phyloP scores from a whole-genome alignment of 1,140 invertebrate genomes.

The Listronotus bonariensis region DNA sequence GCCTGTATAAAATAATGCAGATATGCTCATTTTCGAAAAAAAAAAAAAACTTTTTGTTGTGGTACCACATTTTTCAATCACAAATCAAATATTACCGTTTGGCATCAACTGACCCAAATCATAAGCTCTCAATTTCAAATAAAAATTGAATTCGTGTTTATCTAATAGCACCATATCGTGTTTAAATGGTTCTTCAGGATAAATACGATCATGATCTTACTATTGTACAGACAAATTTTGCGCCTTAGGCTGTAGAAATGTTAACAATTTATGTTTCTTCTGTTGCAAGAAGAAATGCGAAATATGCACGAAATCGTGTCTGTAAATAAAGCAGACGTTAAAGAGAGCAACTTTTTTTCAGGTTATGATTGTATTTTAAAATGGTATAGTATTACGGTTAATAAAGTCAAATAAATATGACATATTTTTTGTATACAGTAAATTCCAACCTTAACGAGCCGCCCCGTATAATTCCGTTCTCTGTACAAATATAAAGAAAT shows the following conservation, averaged over 20 bases:
- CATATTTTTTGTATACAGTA: too few relatives aligned
- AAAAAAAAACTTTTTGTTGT: too few relatives aligned
- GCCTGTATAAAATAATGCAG: too few relatives aligned
- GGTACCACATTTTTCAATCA: too few relatives aligned
- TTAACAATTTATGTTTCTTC: conserved; percentile 9
- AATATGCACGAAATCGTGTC: conserved; percentile 11
- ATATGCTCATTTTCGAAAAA: too few relatives aligned
- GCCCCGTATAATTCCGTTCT: too few relatives aligned
- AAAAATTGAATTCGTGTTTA: conserved; percentile 3
- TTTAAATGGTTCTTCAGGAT: conserved; percentile 15
- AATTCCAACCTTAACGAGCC: too few relatives aligned
- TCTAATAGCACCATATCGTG: conserved; percentile 3
- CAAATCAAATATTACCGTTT: background rate
- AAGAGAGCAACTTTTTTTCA: background rate
- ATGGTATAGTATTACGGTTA: too few relatives aligned
- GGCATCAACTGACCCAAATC: conserved; percentile 5
- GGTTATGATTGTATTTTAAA: too few relatives aligned
- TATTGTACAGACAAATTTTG: conserved; percentile 13
- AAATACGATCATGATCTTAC: conserved; percentile 12
- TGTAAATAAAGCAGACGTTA: conserved; percentile 6
- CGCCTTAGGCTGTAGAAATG: conserved; percentile 6
- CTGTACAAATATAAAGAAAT: too few relatives aligned
- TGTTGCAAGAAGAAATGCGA: conserved; percentile 11
- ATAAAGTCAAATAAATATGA: too few relatives aligned
- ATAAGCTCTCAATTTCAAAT: conserved; percentile 3